Evolutionary conservation across 2,888 invertebrate genomes (phyloP).

Genomic region (Camponotus fellah): DNA sequence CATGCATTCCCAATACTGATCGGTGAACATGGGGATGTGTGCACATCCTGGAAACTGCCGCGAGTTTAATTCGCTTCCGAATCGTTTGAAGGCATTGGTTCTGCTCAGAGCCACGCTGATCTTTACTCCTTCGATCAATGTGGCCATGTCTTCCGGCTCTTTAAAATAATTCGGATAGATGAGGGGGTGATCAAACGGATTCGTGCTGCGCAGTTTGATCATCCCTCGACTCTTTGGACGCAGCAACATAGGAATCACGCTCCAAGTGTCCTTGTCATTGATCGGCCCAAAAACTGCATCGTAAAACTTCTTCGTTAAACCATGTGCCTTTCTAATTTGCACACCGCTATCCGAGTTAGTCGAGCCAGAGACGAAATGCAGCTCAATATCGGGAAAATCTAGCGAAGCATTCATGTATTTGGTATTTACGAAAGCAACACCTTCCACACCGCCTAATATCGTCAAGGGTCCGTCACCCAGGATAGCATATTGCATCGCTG

Average conservation of each 20-base stretch:
- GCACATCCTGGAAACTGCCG: constrained; percentile 93
- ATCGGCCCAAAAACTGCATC: constrained; percentile 92
- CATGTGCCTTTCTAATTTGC: constrained; percentile 93
- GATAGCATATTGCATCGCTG: constrained; percentile 94
- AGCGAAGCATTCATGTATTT: constrained; percentile 93
- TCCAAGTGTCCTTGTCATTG: constrained; percentile 93
- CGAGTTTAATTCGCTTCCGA: constrained; percentile 91
- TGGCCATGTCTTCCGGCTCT: constrained; percentile 93
- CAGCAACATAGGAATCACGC: constrained; percentile 93
- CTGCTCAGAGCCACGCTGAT: constrained; percentile 93
- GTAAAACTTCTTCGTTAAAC: constrained; percentile 92
- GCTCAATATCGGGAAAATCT: constrained; percentile 96
- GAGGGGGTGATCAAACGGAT: constrained; percentile 95
- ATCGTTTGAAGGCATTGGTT: constrained; percentile 92
- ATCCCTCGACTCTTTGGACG: constrained; percentile 94
- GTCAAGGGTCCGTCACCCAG: constrained; percentile 94
- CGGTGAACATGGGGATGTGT: constrained; percentile 90
- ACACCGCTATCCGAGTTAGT: constrained; percentile 95
- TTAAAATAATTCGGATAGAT: constrained; percentile 97
- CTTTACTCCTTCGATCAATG: constrained; percentile 94
- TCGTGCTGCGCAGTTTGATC: constrained; percentile 92
- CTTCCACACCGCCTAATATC: constrained; percentile 95
- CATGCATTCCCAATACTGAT: constrained; percentile 95
- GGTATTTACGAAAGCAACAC: constrained; percentile 95
- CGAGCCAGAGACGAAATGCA: constrained; percentile 95